Base-by-base conservation (phyloP, 2,113 vertebrate species). In the Polyodon spathula region DNA sequence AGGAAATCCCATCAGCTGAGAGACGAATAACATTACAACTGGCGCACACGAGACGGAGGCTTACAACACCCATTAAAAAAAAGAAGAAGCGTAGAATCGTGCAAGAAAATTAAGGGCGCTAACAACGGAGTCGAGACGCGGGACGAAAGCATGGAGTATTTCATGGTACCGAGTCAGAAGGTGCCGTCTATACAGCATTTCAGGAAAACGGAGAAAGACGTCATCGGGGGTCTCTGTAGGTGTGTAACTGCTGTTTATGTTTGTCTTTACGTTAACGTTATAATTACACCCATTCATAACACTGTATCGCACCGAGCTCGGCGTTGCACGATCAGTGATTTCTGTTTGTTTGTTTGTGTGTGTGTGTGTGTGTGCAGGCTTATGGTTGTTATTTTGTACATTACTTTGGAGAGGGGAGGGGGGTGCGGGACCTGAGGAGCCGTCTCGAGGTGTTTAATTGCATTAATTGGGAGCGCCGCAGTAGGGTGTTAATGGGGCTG, bases 201-300 rank as follows among this genome's bases (percentile, higher is more conserved):
- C 87, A 92, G 93, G 79, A 97, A 97, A 87, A 93, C 89, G 84
- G 93, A 97, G 79, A 95, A 97, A 87, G 93, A 95, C 87, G 92
- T 97, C 73, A 97, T 95, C 73, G 93, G 93, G 67, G 93, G 93
- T 75, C 90, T 95, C 63, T 95, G 93, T 79, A 97, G 93, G 93
- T 95, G 86, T 77, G 92, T 88, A 83, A 76, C 62, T 50, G 71
- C 63, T 59, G 17, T 16, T 14, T 54, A 58, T 46, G 11, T 51
- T 63, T 46, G 43, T 54, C 56, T 17, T 51, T 54, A 14, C 52
- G 37, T 8, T 39, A 42, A 27, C 11, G 37, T n/a, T n/a, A 59
- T 37, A 46, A 42, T 8, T 48, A 6, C 7, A 6, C 14, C 38
- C 38, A 44, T 44, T 59, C 15, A n/a, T 57, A 57, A 57, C 42